Evolutionary conservation across 2,113 vertebrate species (phyloP).

Genomic region (Actinemys pallida): DNA sequence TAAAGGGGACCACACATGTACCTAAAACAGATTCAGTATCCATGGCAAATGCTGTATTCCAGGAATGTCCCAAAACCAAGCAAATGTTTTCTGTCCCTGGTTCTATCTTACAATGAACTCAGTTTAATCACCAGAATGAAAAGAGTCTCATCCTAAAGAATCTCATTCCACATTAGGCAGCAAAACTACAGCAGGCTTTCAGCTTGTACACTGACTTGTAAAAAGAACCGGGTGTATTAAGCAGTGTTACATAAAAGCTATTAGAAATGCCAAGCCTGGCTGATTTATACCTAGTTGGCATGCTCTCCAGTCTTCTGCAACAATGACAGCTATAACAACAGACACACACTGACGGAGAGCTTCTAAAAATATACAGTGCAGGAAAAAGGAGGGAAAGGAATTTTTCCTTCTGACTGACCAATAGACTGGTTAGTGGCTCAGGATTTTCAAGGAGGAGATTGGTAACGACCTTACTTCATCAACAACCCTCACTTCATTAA

Average conservation of each 20-base stretch:
- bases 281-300: slow-evolving; percentile 25
- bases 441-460: not conserved
- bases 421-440: not conserved
- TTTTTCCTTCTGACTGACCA: not conserved
- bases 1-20: not conserved
- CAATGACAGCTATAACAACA: not conserved
- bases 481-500: not conserved
- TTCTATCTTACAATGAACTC: not conserved
- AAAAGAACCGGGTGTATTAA: not conserved
- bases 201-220: fast-evolving
- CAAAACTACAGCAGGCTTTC: not conserved
- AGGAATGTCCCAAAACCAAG: not conserved
- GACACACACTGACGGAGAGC: not conserved
- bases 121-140: not conserved
- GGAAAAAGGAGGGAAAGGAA: not conserved
- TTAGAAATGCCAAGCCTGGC: not conserved
- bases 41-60: not conserved
- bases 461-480: not conserved
- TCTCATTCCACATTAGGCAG: not conserved
- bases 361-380: slow-evolving; percentile 50
- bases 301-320: not conserved
- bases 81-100: not conserved
- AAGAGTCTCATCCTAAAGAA: not conserved
- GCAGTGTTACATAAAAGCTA: slow-evolving; percentile 16
- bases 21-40: not conserved